Conservation (phyloP, 2,113 vertebrate species). For the Ceyx cyanopectus region DNA sequence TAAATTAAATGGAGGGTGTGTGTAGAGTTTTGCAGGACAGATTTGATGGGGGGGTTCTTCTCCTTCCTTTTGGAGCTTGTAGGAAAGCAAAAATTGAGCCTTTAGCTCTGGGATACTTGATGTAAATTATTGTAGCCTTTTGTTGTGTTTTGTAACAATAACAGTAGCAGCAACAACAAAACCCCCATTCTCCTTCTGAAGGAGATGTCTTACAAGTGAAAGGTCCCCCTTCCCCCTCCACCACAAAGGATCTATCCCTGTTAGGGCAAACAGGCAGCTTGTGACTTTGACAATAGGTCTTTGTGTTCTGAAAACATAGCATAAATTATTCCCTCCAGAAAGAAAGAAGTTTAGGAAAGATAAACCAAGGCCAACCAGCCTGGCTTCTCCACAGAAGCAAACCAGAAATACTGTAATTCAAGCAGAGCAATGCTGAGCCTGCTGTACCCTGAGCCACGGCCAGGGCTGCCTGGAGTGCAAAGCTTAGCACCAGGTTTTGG, state of each 20-base stretch:
- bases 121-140: neutral
- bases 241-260: neutral
- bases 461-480: neutral
- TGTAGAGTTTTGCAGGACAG: neutral
- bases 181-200: neutral
- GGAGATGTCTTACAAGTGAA: neutral
- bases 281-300: conserved; percentile 23
- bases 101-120: neutral
- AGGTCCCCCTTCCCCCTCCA: neutral
- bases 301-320: conserved; percentile 5
- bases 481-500: neutral
- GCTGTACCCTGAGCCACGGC: neutral
- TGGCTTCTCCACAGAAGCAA: neutral
- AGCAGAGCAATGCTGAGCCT: neutral
- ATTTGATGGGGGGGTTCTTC: neutral
- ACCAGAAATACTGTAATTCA: neutral
- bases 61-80: neutral
- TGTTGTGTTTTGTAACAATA: neutral
- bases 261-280: neutral
- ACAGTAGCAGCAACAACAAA: neutral
- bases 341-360: neutral
- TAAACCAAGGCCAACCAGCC: neutral
- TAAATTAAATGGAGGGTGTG: neutral
- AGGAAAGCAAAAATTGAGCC: neutral
- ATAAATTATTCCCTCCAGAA: neutral